phyloP scores from a whole-genome alignment of 1,140 invertebrate species.

The Pseudobourletiella spinata region DNA sequence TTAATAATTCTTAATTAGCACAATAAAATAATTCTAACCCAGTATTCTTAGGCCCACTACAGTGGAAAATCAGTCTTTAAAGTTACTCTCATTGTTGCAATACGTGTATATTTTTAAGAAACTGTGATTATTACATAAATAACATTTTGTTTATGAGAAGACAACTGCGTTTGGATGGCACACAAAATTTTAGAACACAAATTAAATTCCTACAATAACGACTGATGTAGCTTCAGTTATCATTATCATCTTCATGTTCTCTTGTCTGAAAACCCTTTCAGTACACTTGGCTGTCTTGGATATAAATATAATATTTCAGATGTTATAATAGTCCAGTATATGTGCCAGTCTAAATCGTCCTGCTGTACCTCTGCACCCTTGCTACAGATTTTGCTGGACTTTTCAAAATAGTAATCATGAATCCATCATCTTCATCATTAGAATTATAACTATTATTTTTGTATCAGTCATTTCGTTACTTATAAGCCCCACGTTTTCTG shows the following conservation, averaged over 20 bases:
- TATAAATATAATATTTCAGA: no score
- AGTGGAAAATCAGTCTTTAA: conserved; percentile 19
- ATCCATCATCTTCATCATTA: no score
- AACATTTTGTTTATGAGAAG: background rate
- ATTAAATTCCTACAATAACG: background rate
- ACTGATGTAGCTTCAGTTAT: no score
- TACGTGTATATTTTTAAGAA: conserved; percentile 8
- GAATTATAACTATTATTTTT: no score
- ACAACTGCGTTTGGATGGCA: conserved; percentile 2
- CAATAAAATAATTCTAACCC: conserved; percentile 5
- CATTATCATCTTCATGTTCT: no score
- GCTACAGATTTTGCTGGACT: background rate
- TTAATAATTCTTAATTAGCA: conserved; percentile 2
- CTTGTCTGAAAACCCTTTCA: no score
- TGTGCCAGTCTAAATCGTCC: background rate
- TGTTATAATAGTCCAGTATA: no score
- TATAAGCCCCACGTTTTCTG: background rate
- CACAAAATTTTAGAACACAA: background rate
- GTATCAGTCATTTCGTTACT: conserved; percentile 10
- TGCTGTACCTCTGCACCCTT: background rate
- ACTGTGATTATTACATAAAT: conserved; percentile 9
- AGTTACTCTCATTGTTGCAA: conserved; percentile 25
- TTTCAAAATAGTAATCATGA: conserved; percentile 1
- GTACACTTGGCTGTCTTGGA: no score
- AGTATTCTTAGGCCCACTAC: conserved; percentile 7